Evolutionary conservation across 2,113 vertebrate species (phyloP), one percentile per base, ranked within the genome.

Genomic region (Castor canadensis): DNA sequence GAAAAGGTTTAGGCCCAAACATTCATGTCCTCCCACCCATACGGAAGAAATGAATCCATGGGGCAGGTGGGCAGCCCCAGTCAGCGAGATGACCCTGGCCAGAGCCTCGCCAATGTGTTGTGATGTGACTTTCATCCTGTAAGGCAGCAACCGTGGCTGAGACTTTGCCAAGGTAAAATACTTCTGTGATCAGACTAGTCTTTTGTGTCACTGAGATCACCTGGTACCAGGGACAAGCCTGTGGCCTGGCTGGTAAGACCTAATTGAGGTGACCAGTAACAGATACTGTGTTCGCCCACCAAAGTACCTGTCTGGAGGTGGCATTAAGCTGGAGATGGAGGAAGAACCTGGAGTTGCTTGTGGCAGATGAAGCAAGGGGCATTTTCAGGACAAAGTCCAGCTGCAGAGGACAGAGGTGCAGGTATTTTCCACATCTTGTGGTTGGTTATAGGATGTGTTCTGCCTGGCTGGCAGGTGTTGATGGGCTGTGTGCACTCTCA

Each of bases 41-140:
- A n/a, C n/a, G n/a, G n/a, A n/a, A n/a, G n/a, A n/a, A n/a, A n/a
- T n/a, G n/a, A n/a, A n/a, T n/a, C n/a, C n/a, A n/a, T 24, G 26
- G 67, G 66, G 38, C 62, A 54, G 19, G 1, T 8, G 8, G 40
- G 64, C 30, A 73, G 80, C 45, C 0, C 1, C 43, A 1, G n/a
- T 20, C 28, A 16, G 19, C 1, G 2, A 9, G 0, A 10, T 26
- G 8, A 13, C 16, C n/a, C n/a, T n/a, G n/a, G n/a, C n/a, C n/a
- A n/a, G n/a, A n/a, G n/a, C n/a, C n/a, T n/a, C n/a, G n/a, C n/a
- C n/a, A n/a, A n/a, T n/a, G n/a, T n/a, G n/a, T n/a, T n/a, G n/a
- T 20, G 15, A 38, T 28, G 8, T 0, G 9, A 35, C 7, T 40
- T 64, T 58, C 20, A 1, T 49, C 5, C 52, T 13, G 1, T 8